These are phyloP conservation scores for Meteorus sp. DNA, from an alignment of 1,140 invertebrate genomes.

Conservation along the genomic window DNA sequence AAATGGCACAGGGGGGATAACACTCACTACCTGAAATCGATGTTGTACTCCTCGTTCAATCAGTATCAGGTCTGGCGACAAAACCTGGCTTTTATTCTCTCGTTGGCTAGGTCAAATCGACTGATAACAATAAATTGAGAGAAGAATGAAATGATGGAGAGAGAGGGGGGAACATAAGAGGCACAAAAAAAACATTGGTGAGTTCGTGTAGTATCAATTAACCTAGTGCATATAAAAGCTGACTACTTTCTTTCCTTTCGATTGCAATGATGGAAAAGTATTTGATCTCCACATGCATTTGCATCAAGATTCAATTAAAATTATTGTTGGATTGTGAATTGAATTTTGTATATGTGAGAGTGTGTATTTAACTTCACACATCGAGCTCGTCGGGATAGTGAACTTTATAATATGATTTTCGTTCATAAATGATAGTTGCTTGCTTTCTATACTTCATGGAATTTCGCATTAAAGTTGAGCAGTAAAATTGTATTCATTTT, in stretches of 20 bases:
- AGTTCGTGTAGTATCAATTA: no score
- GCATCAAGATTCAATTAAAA: no score
- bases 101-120: slow-evolving; percentile 3
- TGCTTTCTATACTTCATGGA: no score
- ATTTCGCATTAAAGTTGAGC: no score
- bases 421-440: slow-evolving; percentile 23
- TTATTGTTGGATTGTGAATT: no score
- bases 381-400: slow-evolving; percentile 1
- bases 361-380: no score
- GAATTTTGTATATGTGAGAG: no score
- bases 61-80: slow-evolving; percentile 17
- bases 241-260: background rate
- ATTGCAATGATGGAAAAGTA: no score
- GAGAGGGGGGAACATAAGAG: background rate
- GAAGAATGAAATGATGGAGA: background rate
- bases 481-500: background rate
- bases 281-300: no score
- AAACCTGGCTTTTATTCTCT: slow-evolving; percentile 7
- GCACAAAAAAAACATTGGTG: background rate
- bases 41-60: slow-evolving; percentile 23
- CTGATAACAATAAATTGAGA: slow-evolving; percentile 3
- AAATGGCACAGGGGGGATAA: slow-evolving; percentile 19
- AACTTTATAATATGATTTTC: slow-evolving; percentile 26
- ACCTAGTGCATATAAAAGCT: background rate
- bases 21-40: slow-evolving; percentile 23